Evolutionary conservation across 2,797 vertebrate species (phyloP), one percentile per base, ranked within the genome.

Genomic region (Orestias chungarensis): DNA sequence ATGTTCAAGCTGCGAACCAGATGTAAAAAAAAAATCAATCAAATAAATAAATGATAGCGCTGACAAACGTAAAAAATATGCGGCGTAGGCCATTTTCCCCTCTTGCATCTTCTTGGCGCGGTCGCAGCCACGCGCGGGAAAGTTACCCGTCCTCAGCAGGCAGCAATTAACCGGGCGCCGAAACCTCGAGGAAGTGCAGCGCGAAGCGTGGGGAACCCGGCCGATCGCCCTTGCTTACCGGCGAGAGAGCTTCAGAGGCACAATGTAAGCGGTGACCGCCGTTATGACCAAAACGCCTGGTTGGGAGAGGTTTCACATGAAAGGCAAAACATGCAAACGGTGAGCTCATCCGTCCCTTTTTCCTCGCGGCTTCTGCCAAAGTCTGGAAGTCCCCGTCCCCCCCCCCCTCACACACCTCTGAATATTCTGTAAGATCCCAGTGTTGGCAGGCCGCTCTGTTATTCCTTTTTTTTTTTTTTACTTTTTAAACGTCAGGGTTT

Each of bases 51-150:
- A n/a, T n/a, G n/a, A n/a, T 67, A 33, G 35, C 66, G 33, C 78
- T 82, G 44, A 52, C n/a, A 70, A 67, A 38, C 64, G 17, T 75
- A 73, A 88, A 80, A 84, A 87, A 88, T 84, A 88, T 90, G 83
- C 82, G 82, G 73, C 57, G 42, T 25, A 82, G 79, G 87, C 87
- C 83, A 84, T 73, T 86, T 83, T 59, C 12, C 31, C 40, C 66
- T 35, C 49, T 79, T 57, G 64, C 73, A 83, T 74, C 64, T 86
- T 74, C 47, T 59, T 72, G 72, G 78, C 69, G 40, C 66, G 3
- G 42, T 66, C 72, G 64, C 7, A 23, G 66, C 57, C 49, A 9
- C 61, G 71, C 82, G 80, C 57, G 64, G 71, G 50, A 82, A 82
- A 80, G 78, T 80, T 80, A 4, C 43, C 46, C 70, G 74, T 77